Evolutionary conservation across 2,113 vertebrate genomes (phyloP).

Genomic region (Setophaga petechia): DNA sequence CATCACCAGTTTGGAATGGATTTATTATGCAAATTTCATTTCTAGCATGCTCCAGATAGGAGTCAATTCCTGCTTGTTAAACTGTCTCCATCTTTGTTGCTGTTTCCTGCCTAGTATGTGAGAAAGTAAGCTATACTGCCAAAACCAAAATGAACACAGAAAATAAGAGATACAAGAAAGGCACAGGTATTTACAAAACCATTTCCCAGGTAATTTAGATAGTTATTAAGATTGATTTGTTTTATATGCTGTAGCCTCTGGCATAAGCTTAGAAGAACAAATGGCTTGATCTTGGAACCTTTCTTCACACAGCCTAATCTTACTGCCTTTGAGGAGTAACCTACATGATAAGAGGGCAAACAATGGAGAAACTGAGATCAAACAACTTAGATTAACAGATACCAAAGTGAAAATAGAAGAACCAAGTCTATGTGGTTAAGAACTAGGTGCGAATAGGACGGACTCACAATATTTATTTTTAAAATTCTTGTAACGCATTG

Average conservation of each 20-base stretch:
- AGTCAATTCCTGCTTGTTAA: neutral
- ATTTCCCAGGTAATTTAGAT: neutral
- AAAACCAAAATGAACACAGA: neutral
- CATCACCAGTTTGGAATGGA: neutral
- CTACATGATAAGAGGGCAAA: neutral
- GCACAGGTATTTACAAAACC: neutral
- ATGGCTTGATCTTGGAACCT: neutral
- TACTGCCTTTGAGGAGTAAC: neutral
- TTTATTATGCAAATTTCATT: neutral
- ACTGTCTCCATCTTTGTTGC: neutral
- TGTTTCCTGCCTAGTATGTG: neutral
- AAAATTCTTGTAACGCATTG: neutral
- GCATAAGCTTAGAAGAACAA: constrained; percentile 22
- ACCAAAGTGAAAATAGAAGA: neutral
- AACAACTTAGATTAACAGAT: neutral
- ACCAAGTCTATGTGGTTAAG: neutral
- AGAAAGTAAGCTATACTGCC: neutral
- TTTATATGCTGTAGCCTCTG: neutral
- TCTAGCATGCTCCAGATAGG: neutral
- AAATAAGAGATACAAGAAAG: neutral
- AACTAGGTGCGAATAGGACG: neutral
- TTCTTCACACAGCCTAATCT: constrained; percentile 5
- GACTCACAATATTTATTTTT: neutral
- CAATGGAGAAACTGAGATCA: neutral
- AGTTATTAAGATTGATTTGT: constrained; percentile 11